phyloP scores from a whole-genome alignment of 35 echinoderm and acorn worm species.

The Hemicentrotus pulcherrimus region DNA sequence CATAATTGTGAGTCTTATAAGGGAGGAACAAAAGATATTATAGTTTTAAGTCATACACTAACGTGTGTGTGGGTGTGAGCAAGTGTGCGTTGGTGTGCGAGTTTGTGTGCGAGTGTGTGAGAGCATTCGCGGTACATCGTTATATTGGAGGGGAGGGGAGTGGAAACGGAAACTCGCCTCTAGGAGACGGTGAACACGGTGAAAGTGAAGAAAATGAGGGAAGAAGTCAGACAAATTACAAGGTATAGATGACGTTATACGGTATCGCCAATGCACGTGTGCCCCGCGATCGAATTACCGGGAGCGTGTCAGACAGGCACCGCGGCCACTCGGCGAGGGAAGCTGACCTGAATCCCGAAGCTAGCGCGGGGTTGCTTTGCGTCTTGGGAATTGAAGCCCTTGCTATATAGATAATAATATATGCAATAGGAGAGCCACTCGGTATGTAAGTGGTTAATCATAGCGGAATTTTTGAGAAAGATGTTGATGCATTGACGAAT shows the following conservation, averaged over 20 bases:
- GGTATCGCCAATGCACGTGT: constrained; percentile 20
- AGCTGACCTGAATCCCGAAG: neutral
- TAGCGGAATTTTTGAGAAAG: neutral
- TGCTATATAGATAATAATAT: neutral
- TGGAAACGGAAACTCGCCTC: neutral
- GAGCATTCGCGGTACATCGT: too few relatives aligned
- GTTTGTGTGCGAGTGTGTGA: neutral
- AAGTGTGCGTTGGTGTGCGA: too few relatives aligned
- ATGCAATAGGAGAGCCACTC: neutral
- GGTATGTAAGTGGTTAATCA: neutral
- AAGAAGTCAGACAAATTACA: constrained; percentile 24
- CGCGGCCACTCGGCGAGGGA: neutral
- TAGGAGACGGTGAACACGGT: neutral
- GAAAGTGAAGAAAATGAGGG: neutral
- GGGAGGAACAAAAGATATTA: too few relatives aligned
- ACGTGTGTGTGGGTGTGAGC: too few relatives aligned
- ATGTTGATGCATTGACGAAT: neutral
- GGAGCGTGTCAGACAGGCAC: neutral
- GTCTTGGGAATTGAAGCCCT: neutral
- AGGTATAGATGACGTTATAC: constrained; percentile 9
- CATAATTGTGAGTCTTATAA: too few relatives aligned
- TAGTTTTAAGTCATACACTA: too few relatives aligned
- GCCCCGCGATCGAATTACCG: constrained; percentile 14
- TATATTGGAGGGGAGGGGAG: neutral
- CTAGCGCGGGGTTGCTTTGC: neutral